Evolutionary conservation across 2,797 vertebrate species (phyloP).

Genomic region (Scolopax rusticola): DNA sequence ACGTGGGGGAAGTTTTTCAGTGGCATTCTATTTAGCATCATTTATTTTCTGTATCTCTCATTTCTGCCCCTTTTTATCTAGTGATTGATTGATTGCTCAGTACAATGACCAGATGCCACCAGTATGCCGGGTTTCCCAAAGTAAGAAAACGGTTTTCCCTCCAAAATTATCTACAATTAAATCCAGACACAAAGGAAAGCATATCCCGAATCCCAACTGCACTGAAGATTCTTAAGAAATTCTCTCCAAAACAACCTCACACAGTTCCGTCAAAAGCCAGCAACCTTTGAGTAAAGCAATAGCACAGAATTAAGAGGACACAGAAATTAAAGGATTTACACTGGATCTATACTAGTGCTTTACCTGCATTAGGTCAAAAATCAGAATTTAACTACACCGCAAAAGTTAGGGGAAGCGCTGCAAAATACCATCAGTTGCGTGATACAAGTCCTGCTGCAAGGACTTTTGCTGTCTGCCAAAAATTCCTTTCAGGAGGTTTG

Average conservation of each 20-base stretch:
- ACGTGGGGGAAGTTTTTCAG: background rate
- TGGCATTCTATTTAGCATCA: background rate
- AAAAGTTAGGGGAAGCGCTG: background rate
- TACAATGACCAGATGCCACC: constrained; percentile 45
- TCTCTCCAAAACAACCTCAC: background rate
- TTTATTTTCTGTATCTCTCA: constrained; percentile 13
- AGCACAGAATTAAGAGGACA: background rate
- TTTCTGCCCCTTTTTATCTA: constrained; percentile 36
- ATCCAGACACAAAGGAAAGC: constrained; percentile 27
- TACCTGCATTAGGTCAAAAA: background rate
- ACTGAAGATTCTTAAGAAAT: background rate
- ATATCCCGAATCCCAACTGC: background rate
- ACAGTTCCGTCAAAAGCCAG: background rate
- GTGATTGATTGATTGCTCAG: constrained; percentile 35
- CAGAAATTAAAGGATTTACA: background rate
- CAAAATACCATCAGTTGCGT: background rate
- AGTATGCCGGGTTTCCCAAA: background rate
- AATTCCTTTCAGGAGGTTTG: background rate
- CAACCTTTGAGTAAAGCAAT: background rate
- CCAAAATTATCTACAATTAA: constrained; percentile 43
- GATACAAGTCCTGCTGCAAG: background rate
- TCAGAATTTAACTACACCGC: background rate
- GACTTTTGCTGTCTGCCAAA: background rate
- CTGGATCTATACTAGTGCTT: background rate
- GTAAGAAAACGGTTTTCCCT: constrained; percentile 3